phyloP scores from a whole-genome alignment of 2,888 invertebrate species.

The Conops quadrifasciatus region DNA sequence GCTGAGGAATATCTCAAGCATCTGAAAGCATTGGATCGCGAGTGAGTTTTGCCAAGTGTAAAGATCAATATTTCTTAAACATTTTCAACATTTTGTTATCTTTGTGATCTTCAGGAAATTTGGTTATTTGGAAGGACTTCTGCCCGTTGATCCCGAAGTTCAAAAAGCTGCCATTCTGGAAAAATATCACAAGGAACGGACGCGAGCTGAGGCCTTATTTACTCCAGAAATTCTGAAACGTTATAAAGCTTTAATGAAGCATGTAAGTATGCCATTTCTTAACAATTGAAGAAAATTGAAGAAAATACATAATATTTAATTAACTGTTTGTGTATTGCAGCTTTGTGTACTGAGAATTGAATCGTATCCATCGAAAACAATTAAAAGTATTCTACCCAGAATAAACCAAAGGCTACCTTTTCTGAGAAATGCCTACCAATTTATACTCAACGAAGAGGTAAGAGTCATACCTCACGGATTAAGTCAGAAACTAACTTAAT shows the following conservation, averaged over 20 bases:
- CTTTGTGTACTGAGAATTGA: conserved; percentile 57
- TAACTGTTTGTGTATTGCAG: conserved; percentile 47
- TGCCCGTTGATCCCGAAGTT: conserved; percentile 60
- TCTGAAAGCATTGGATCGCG: conserved; percentile 55
- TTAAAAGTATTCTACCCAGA: conserved; percentile 59
- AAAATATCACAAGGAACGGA: conserved; percentile 48
- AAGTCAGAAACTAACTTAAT: not conserved
- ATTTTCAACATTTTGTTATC: not conserved
- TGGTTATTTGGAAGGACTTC: conserved; percentile 57
- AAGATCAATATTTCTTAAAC: not conserved
- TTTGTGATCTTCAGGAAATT: conserved; percentile 51
- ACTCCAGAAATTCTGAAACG: conserved; percentile 56
- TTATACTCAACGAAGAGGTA: conserved; percentile 62
- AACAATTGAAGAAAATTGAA: not conserved
- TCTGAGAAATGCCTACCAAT: conserved; percentile 58
- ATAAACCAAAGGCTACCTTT: conserved; percentile 54
- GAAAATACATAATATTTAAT: not conserved
- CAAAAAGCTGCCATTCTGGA: conserved; percentile 56
- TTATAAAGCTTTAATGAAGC: conserved; percentile 59
- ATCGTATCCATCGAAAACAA: conserved; percentile 60
- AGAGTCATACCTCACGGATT: conserved; percentile 39
- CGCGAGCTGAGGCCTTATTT: conserved; percentile 50
- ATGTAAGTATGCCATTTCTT: conserved; percentile 52
- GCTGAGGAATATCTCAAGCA: conserved; percentile 54
- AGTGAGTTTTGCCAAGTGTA: conserved; percentile 43